These are phyloP conservation scores for Lycocorax pyrrhopterus DNA, from an alignment of 2,113 vertebrate species.

Conservation along the genomic window DNA sequence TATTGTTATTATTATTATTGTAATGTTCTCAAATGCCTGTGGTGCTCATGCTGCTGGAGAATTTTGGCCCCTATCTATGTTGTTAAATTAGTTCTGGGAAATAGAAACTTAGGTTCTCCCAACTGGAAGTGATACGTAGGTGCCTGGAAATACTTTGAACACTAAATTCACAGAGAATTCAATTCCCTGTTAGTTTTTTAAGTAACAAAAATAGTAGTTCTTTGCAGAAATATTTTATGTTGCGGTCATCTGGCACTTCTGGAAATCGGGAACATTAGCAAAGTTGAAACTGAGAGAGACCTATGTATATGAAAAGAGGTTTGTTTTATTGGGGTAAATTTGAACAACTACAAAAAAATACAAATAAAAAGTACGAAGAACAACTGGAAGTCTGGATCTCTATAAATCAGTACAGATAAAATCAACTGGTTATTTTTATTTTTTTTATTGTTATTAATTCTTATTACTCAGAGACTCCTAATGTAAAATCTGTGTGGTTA, in stretches of 20 bases:
- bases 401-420: not conserved
- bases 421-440: not conserved
- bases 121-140: not conserved
- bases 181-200: not conserved
- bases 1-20: not conserved
- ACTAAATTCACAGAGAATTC: not conserved
- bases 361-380: accelerated
- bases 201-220: not conserved
- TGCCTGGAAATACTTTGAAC: not conserved
- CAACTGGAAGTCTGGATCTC: not conserved
- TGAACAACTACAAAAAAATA: not conserved
- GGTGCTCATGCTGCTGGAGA: not conserved
- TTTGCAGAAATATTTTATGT: not conserved
- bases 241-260: not conserved
- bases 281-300: not conserved
- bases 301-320: not conserved
- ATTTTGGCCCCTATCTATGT: not conserved
- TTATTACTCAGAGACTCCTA: not conserved
- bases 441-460: not conserved
- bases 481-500: not conserved
- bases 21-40: not conserved
- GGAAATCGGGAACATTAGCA: not conserved
- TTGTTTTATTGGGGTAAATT: not conserved
- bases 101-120: not conserved
- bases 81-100: not conserved